Percentiles rank a stretch among this genome's conserved stretches.
phyloP scores from a whole-genome alignment of 2,888 invertebrate genomes.

The Agrochola lota region DNA sequence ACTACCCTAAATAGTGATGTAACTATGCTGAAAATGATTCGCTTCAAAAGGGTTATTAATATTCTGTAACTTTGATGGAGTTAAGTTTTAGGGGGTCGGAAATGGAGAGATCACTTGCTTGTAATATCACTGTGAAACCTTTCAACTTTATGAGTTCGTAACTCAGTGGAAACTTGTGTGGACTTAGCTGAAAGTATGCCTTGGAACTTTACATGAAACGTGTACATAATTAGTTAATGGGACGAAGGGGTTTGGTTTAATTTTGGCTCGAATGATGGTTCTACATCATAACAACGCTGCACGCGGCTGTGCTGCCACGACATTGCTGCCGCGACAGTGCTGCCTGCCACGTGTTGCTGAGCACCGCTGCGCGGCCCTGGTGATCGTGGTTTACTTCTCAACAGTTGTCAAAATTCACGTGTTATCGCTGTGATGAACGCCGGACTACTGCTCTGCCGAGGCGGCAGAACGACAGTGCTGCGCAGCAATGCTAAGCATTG shows the following conservation, averaged over 20 bases:
- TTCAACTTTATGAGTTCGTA: slow-evolving; percentile 37
- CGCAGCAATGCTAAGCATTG: no score
- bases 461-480: no score
- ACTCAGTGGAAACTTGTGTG: slow-evolving; percentile 24
- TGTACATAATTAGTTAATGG: slow-evolving; percentile 2
- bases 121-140: slow-evolving; percentile 33
- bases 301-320: no score
- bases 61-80: slow-evolving; percentile 50
- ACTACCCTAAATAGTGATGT: slow-evolving; percentile 13
- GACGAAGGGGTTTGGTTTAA: background rate
- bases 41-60: slow-evolving; percentile 49
- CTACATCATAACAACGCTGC: no score
- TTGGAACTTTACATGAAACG: slow-evolving; percentile 11
- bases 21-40: slow-evolving; percentile 34
- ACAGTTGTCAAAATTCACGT: no score
- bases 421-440: no score
- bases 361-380: no score
- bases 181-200: slow-evolving; percentile 13
- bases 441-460: no score
- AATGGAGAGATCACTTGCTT: slow-evolving; percentile 39
- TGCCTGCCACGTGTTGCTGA: no score
- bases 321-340: no score
- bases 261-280: background rate
- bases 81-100: slow-evolving; percentile 40
- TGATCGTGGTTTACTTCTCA: no score